Evolutionary conservation across 2,888 invertebrate species (phyloP).

Genomic region (Perizoma affinitatum): DNA sequence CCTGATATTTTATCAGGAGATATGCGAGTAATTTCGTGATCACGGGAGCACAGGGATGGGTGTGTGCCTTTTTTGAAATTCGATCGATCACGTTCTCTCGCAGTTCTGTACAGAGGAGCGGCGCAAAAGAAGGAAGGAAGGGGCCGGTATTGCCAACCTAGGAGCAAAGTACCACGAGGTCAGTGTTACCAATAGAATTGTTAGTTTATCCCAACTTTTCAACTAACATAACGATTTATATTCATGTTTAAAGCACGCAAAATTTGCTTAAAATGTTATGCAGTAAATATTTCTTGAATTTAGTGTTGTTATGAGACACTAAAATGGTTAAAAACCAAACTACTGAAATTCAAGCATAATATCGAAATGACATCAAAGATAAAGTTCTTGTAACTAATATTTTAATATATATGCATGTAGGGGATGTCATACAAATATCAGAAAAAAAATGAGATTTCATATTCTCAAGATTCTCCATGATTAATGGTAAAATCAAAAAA

Average conservation of each 20-base stretch:
- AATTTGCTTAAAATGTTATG: too few species aligned
- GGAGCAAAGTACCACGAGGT: slow-evolving; percentile 76
- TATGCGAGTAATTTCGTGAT: slow-evolving; percentile 79
- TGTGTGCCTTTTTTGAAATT: slow-evolving; percentile 84
- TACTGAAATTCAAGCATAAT: too few species aligned
- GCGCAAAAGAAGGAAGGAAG: slow-evolving; percentile 83
- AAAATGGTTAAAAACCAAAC: too few species aligned
- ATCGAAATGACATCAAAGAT: too few species aligned
- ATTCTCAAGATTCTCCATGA: neutral
- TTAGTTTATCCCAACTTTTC: slow-evolving; percentile 19
- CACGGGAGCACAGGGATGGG: slow-evolving; percentile 82
- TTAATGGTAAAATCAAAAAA: slow-evolving; percentile 31
- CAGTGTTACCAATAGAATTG: slow-evolving; percentile 57
- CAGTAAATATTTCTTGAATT: too few species aligned
- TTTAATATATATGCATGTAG: too few species aligned
- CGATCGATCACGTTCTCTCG: slow-evolving; percentile 83
- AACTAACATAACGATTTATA: too few species aligned
- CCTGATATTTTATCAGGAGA: slow-evolving; percentile 78
- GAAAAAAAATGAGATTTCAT: too few species aligned
- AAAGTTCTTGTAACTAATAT: too few species aligned
- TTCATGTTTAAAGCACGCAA: too few species aligned
- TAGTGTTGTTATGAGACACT: too few species aligned
- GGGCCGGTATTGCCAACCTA: slow-evolving; percentile 77
- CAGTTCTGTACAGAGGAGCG: slow-evolving; percentile 79
- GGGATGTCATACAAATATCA: too few species aligned